phyloP scores from a whole-genome alignment of 23 tunicate genomes.

The Oikopleura dioica region DNA sequence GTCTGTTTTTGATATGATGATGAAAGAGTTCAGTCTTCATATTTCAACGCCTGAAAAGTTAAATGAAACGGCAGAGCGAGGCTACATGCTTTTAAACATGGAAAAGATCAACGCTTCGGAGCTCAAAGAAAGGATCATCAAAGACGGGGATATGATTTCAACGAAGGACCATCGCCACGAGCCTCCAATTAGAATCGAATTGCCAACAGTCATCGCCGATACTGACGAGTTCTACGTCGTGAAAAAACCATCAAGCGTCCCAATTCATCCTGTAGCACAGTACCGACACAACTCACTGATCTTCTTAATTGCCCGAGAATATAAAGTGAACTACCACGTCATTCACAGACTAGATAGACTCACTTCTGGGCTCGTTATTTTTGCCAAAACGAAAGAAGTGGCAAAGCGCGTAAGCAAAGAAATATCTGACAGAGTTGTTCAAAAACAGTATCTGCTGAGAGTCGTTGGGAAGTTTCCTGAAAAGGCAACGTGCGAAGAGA shows the following conservation, averaged over 20 bases:
- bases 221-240: background rate
- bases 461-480: constrained; percentile 77
- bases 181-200: background rate
- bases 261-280: constrained; percentile 74
- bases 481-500: background rate
- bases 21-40: background rate
- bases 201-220: background rate
- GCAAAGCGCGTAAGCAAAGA: constrained; percentile 25
- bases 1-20: background rate
- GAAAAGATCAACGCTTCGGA: background rate
- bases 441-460: constrained; percentile 66
- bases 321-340: background rate
- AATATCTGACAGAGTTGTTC: constrained; percentile 26
- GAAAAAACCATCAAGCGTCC: constrained; percentile 46
- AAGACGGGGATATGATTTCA: background rate
- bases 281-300: constrained; percentile 48
- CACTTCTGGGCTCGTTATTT: constrained; percentile 75
- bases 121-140: background rate
- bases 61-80: too few relatives aligned
- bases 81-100: too few relatives aligned
- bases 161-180: background rate
- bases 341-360: constrained; percentile 57
- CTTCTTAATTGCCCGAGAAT: constrained; percentile 22
- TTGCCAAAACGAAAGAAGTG: constrained; percentile 56
- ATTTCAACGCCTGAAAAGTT: background rate